Evolutionary conservation across 2,113 vertebrate species (phyloP), one percentile per base, ranked within the genome.

Genomic region (Mesembrinibis cayennensis): DNA sequence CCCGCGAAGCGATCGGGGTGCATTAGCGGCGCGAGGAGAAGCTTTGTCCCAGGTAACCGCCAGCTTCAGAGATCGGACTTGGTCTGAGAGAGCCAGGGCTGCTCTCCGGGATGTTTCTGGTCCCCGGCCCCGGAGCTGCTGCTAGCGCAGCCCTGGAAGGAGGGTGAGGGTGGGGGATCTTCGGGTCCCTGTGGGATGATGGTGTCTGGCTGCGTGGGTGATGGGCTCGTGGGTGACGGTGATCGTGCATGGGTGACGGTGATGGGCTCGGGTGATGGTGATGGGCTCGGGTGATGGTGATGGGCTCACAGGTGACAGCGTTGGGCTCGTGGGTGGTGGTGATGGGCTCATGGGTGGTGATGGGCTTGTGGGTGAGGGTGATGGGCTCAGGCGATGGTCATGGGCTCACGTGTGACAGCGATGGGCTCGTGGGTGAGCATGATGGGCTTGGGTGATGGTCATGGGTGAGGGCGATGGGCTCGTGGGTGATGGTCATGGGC

Each of bases 11-110:
- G 3, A 21, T 3, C 25, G 5, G 19, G 9, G 42, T 2, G 15
- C 32, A 1, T 20, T 7, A 16, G 32, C 49, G 13, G 53, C 0
- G 1, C 1, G 1, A 52, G 81, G 34, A 30, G 20, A 7, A 17
- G 23, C n/a, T 59, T 18, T 7, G 45, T n/a, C 40, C 83, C 5
- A 1, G 0, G 36, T 38, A 13, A 38, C 6, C n/a, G 16, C 12
- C 45, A 5, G 34, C 42, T 36, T 25, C 38, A 6, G 69, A 11
- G 81, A 38, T 36, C 38, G 23, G 21, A 25, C 61, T n/a, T 38
- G 12, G 30, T 32, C 13, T 26, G 53, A 32, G 38, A 32, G 52
- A 27, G 23, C 34, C 32, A 26, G 4, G 16, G 1, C 16, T 3
- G 34, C 52, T 55, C 53, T 22, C 17, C 2, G 7, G 52, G 47